Evolutionary conservation across 2,797 vertebrate genomes (phyloP), one percentile per base, ranked within the genome.

Genomic region (Triplophysa yarkandensis): DNA sequence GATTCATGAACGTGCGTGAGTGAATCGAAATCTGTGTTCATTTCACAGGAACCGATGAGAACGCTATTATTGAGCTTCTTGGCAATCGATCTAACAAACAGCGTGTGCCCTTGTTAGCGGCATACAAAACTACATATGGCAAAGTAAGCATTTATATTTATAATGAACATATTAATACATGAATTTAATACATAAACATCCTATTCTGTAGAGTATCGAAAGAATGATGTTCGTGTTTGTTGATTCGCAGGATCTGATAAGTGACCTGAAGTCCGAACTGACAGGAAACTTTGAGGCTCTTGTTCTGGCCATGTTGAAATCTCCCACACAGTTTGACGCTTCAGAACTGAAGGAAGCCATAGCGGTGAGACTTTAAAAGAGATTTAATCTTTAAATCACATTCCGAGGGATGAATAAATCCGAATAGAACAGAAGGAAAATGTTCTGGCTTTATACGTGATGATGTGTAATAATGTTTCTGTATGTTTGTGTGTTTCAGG

Each of bases 71-170:
- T 0, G 94, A 98, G 78, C 93, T 98, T 54, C 88, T 99, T 60
- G 95, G 95, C 69, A 96, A 78, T 83, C 95, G 97, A 58, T 91
- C 92, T 62, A 94, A 68, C 85, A 97, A 91, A 85, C 98, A 99
- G 82, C 88, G 98, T 0, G 94, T 96, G 76, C 94, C 98, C 62
- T 88, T 99, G 88, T 87, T 94, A 0, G 84, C 94, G 28, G 96
- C 91, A 63, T 99, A 97, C 85, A 99, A 99, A 92, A 99, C 97
- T 4, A 98, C 97, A 4, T 99, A 99, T 27, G 98, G 98, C 58
- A 99, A 99, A 94, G 98, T 94, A 84, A 67, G 74, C 52, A 44
- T 0, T 10, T 25, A 14, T n/a, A n/a, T n/a, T n/a, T n/a, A n/a
- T n/a, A n/a, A n/a, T n/a, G n/a, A n/a, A n/a, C n/a, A n/a, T n/a